Evolutionary conservation across 2,113 vertebrate species (phyloP).

Genomic region (Gorsachius goisagi): DNA sequence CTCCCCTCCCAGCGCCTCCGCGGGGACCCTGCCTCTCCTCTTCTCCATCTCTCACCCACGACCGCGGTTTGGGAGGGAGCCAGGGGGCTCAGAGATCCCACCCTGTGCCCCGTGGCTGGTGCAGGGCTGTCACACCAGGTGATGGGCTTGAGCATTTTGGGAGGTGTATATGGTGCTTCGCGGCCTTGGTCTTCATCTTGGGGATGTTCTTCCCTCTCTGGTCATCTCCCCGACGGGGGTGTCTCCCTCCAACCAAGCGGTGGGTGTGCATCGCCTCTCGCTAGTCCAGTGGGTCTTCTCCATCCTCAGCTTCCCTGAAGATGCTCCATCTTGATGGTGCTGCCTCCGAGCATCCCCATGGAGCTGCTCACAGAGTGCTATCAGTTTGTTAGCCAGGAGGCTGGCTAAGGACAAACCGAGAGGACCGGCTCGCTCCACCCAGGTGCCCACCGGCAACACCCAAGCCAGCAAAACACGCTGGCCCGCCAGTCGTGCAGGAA

Average conservation of each 20-base stretch:
- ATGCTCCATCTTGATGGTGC: not conserved
- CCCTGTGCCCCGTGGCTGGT: not conserved
- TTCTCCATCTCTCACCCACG: not conserved
- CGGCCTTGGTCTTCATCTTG: not conserved
- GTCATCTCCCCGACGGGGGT: not conserved
- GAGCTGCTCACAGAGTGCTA: not conserved
- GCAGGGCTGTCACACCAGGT: too few species aligned
- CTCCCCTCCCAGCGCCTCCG: not conserved
- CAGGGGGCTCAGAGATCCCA: not conserved
- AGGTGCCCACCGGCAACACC: not conserved
- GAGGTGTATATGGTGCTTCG: not conserved
- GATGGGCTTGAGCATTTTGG: not conserved
- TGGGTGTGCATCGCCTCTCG: rapidly evolving
- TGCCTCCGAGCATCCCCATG: not conserved
- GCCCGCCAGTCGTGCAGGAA: not conserved
- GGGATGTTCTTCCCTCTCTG: not conserved
- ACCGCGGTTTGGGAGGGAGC: not conserved
- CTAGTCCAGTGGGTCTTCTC: not conserved
- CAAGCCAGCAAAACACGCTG: not conserved
- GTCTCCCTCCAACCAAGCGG: not conserved
- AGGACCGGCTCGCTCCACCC: not conserved
- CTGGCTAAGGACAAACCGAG: rapidly evolving
- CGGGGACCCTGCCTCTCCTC: not conserved
- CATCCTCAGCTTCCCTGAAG: not conserved
- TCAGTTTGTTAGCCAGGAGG: not conserved